Conservation (phyloP, 2,113 vertebrate species). For the Chaetorhynchus papuensis region DNA sequence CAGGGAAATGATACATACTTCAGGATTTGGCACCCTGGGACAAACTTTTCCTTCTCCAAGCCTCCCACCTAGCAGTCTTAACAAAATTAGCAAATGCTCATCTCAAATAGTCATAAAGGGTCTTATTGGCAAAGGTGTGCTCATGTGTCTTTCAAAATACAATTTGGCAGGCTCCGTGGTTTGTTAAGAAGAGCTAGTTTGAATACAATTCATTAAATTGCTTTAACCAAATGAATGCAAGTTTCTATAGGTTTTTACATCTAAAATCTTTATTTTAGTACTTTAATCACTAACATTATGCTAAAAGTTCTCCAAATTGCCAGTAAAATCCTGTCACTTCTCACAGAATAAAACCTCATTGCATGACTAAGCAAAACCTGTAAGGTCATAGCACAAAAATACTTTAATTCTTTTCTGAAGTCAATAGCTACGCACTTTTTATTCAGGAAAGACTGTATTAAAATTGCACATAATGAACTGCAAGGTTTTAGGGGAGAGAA, state of each 20-base stretch:
- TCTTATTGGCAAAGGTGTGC: background rate
- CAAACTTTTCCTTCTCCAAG: background rate
- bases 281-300: background rate
- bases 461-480: background rate
- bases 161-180: background rate
- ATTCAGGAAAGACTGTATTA: background rate
- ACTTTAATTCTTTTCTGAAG: background rate
- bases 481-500: background rate
- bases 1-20: background rate
- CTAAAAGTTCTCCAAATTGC: background rate
- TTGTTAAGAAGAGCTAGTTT: background rate
- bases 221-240: background rate
- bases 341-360: background rate
- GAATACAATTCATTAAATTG: background rate
- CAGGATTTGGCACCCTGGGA: background rate
- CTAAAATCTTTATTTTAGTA: background rate
- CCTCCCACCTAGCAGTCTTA: background rate
- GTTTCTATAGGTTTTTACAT: background rate
- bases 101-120: background rate
- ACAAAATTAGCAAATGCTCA: background rate
- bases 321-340: background rate
- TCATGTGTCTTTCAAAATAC: background rate
- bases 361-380: background rate
- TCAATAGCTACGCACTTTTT: background rate
- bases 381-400: background rate